Evolutionary conservation across 1,140 invertebrate species (phyloP).

Genomic region (Aphelenchoides avenae): DNA sequence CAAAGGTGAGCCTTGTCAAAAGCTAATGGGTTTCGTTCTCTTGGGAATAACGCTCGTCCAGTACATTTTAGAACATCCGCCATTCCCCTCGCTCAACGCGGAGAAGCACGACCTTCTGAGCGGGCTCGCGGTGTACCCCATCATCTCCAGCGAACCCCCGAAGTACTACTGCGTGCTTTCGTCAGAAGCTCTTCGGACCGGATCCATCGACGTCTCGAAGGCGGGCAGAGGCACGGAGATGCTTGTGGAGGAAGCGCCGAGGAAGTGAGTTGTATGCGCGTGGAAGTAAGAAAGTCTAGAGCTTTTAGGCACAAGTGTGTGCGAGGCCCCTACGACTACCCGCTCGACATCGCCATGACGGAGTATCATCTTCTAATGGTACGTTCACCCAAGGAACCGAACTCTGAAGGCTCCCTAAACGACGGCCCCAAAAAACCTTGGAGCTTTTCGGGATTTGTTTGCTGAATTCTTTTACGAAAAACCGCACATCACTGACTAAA

Average conservation of each 20-base stretch:
- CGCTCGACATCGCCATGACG: slow-evolving; percentile 31
- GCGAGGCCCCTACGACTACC: slow-evolving; percentile 31
- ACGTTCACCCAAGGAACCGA: slow-evolving; percentile 24
- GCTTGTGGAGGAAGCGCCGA: slow-evolving; percentile 10
- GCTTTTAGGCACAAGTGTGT: slow-evolving; percentile 26
- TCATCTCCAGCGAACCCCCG: slow-evolving; percentile 18
- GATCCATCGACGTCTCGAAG: slow-evolving; percentile 15
- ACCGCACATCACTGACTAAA: too few relatives aligned
- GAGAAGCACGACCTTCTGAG: slow-evolving; percentile 20
- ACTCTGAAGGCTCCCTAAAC: slow-evolving; percentile 35
- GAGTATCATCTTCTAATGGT: slow-evolving; percentile 35
- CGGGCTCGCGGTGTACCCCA: slow-evolving; percentile 20
- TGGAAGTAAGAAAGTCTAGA: too few relatives aligned
- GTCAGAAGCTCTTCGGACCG: slow-evolving; percentile 22
- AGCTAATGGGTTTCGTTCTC: slow-evolving; percentile 19
- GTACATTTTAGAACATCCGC: too few relatives aligned
- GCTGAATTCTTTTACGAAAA: slow-evolving; percentile 18
- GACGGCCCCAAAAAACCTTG: slow-evolving; percentile 23
- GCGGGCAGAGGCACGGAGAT: slow-evolving; percentile 6
- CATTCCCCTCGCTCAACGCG: too few relatives aligned
- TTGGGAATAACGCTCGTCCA: slow-evolving; percentile 10
- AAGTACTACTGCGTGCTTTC: slow-evolving; percentile 34
- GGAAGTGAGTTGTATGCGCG: slow-evolving; percentile 3
- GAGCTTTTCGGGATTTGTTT: slow-evolving; percentile 41
- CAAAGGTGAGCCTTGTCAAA: slow-evolving; percentile 12